Conservation (phyloP, 2,888 invertebrate species). For the Lasioglossum villosulum region DNA sequence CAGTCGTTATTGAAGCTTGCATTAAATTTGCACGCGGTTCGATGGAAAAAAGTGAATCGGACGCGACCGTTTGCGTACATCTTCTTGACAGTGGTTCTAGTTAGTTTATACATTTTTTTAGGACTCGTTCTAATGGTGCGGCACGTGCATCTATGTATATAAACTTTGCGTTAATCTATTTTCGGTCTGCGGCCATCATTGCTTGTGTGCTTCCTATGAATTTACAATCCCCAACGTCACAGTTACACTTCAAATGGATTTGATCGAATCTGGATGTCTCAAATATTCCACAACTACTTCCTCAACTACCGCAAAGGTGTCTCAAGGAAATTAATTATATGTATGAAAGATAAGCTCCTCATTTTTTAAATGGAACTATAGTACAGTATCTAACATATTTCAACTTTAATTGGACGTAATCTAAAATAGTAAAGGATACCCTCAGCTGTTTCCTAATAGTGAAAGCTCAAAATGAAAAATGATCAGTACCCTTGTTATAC, state of each 20-base stretch:
- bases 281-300: background rate
- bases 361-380: background rate
- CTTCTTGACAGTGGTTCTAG: background rate
- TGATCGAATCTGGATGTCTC: background rate
- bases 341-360: background rate
- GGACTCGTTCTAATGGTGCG: background rate
- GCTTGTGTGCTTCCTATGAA: slow-evolving; percentile 19
- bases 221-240: background rate
- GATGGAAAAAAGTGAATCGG: slow-evolving; percentile 56
- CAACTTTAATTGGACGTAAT: background rate
- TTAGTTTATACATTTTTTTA: slow-evolving; percentile 47
- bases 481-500: background rate
- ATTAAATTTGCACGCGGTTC: slow-evolving; percentile 57
- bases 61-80: slow-evolving; percentile 26
- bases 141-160: background rate
- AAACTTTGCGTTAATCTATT: slow-evolving; percentile 26
- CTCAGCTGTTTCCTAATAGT: background rate
- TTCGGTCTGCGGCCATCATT: background rate
- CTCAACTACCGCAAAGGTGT: background rate
- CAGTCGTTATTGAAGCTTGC: slow-evolving; percentile 54
- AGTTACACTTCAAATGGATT: slow-evolving; percentile 3
- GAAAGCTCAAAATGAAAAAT: background rate
- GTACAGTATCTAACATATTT: background rate
- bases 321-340: background rate
- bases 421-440: background rate